Percentiles rank a stretch among this genome's conserved stretches.
Conservation (phyloP, 2,797 vertebrate species). For the Uromys caudimaculatus region DNA sequence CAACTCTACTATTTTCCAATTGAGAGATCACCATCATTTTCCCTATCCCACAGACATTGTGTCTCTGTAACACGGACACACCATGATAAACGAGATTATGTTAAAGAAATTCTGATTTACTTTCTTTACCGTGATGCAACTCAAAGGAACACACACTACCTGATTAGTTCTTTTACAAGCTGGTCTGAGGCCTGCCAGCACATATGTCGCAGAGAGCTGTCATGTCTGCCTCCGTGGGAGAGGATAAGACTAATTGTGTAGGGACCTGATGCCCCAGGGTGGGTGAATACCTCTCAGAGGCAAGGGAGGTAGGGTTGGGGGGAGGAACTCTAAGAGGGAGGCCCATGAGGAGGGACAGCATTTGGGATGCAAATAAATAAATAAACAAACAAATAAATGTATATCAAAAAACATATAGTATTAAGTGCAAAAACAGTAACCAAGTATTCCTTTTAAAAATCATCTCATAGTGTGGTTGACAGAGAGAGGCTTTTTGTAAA, state of each 20-base stretch:
- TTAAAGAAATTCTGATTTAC: slow-evolving; percentile 46
- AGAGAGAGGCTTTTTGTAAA: slow-evolving; percentile 37
- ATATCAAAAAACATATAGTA: slow-evolving; percentile 28
- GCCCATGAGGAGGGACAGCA: neutral
- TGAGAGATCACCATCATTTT: slow-evolving; percentile 16
- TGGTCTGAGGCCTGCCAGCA: neutral
- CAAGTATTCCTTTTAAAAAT: slow-evolving; percentile 9
- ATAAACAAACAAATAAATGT: neutral
- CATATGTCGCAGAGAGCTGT: neutral
- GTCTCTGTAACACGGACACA: neutral
- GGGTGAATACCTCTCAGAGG: neutral
- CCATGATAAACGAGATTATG: slow-evolving; percentile 28
- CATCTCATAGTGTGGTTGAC: neutral
- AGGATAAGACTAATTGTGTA: neutral
- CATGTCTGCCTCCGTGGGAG: neutral
- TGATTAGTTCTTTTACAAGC: slow-evolving; percentile 43
- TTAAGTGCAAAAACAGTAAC: slow-evolving; percentile 16
- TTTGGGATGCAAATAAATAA: neutral
- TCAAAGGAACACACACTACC: neutral
- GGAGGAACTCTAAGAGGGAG: neutral
- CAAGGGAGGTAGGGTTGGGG: neutral
- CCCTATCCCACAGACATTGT: neutral
- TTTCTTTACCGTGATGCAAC: slow-evolving; percentile 10
- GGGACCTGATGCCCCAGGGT: neutral
- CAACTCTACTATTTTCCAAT: neutral